Conservation (phyloP, 1,140 invertebrate genomes). For the Paralvinella palmiformis region DNA sequence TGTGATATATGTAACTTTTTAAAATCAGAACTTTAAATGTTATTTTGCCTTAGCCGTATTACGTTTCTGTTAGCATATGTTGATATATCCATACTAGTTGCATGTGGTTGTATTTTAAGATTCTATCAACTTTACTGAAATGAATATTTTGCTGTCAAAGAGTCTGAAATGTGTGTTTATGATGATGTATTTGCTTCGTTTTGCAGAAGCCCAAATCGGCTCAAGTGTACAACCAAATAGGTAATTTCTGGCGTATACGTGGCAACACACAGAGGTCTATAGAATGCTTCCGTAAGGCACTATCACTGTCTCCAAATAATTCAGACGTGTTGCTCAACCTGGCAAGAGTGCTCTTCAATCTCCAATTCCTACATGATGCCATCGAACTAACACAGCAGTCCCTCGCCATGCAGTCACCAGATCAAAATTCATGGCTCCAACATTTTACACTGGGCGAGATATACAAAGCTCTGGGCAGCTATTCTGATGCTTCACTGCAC, state of each 20-base stretch:
- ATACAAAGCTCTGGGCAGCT: slow-evolving; percentile 69
- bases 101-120: too few relatives aligned
- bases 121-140: too few relatives aligned
- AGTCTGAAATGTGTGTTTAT: too few relatives aligned
- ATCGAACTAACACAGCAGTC: slow-evolving; percentile 73
- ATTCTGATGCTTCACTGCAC: slow-evolving; percentile 73
- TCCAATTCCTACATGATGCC: slow-evolving; percentile 82
- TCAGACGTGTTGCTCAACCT: slow-evolving; percentile 76
- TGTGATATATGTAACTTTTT: too few relatives aligned
- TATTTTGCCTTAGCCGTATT: too few relatives aligned
- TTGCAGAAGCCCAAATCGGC: slow-evolving; percentile 75
- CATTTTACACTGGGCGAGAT: slow-evolving; percentile 71
- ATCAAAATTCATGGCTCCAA: slow-evolving; percentile 81
- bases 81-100: too few relatives aligned
- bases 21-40: too few relatives aligned
- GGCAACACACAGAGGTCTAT: slow-evolving; percentile 72
- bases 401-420: slow-evolving; percentile 66
- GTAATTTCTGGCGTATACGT: slow-evolving; percentile 76
- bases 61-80: too few relatives aligned
- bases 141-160: too few relatives aligned
- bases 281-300: slow-evolving; percentile 77
- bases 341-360: slow-evolving; percentile 73
- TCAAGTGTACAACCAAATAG: slow-evolving; percentile 80
- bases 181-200: too few relatives aligned
- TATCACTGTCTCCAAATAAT: slow-evolving; percentile 78